Evolutionary conservation across 64 coral and sea anemone genomes (phyloP), one percentile per base, ranked within the genome.

Genomic region (Catalaphyllia jardinei): DNA sequence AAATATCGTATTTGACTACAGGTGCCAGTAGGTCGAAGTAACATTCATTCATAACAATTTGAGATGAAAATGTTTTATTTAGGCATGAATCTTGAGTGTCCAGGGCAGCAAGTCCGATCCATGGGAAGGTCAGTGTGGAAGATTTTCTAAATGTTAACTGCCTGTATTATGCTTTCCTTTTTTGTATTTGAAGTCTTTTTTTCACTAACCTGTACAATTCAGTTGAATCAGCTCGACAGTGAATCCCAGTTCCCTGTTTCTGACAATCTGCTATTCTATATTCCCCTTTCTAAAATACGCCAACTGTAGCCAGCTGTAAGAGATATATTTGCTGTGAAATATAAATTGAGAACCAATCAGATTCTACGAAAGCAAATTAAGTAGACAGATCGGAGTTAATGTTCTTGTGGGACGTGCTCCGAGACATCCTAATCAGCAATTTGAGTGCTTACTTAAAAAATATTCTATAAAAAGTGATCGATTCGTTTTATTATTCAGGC

Each of bases 341-440:
- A 31, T 61, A 61, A 80, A 30, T 83, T 65, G 79, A 65, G 64
- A 35, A 42, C 79, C 60, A 67, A 83, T 83, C 60, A 83, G 30
- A 65, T 83, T 42, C 31, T 83, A 24, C 39, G 33, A 24, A 62
- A 65, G 19, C 61, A 83, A 46, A 65, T 83, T 65, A 38, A 65
- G 79, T 60, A 38, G 20, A 67, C 79, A 65, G 22, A 15, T 63
- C 20, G 18, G 20, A 65, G 79, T n/a, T 83, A 83, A 83, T 62
- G 79, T 19, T 30, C 12, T 35, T 10, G 19, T 20, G 33, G 33
- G 20, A 62, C 79, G 17, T 65, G 29, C 59, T 65, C 10, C 30
- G 3, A 52, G 59, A 31, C 54, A 33, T 25, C 27, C n/a, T 13
- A 16, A 62, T 29, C 59, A 31, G 15, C 33, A 1, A 35, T 22